Base-by-base conservation (phyloP, 2,888 invertebrate species). In the Quadriops clusia region DNA sequence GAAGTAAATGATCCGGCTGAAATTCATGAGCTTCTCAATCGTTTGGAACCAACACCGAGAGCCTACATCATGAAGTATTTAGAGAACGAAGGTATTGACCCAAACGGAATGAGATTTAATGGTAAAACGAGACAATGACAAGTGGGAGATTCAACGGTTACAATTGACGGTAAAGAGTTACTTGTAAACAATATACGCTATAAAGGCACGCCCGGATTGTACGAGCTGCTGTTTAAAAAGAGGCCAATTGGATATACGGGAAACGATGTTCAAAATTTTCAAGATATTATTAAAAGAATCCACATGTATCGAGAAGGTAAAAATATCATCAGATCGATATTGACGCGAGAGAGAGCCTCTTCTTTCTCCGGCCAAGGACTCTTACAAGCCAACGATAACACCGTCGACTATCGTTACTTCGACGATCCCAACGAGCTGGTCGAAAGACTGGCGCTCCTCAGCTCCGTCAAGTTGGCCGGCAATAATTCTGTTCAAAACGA, bases 141-240 rank as follows among this genome's bases (percentile, higher is more conserved):
- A 7, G 23, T 37, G 11, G 37, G 37, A 9, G 23, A 34, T 23
- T 21, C 26, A 3, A 16, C 15, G 11, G 1, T 37, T 9, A 13
- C 14, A 18, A 23, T 38, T 21, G 20, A 32, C 6, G 24, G 25
- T 7, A 32, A 38, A 10, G 32, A 34, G 29, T 26, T 38, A 16
- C 10, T 22, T 23, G 8, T 36, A 14, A 6, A 22, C 12, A 13
- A 30, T 23, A 12, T 17, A 12, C 6, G 6, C 8, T 36, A 35
- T 24, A 9, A 14, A 12, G 35, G 35, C 13, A 35, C 38, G 8
- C 21, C 17, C 3, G 38, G 38, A n/a, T 20, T 38, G 12, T 38
- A 35, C 14, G 38, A 38, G 17, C 13, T 38, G 4, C 14, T 35
- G 13, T 32, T 32, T 30, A 32, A 38, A 26, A 32, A 34, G 18